Conservation (phyloP, 1,140 invertebrate species). For the Melitaea cinxia region DNA sequence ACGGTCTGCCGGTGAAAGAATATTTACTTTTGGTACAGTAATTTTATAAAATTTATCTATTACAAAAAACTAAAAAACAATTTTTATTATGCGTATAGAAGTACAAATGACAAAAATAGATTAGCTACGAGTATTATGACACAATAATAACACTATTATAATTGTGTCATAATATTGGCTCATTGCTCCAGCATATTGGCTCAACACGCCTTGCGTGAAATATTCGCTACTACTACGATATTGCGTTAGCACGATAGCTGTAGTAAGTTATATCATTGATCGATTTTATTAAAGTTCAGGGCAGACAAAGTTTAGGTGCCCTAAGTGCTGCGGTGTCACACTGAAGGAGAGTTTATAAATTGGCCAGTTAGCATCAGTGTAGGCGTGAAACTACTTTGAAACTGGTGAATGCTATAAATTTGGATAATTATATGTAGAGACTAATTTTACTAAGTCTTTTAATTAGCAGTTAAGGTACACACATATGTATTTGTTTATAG, state of each 20-base stretch:
- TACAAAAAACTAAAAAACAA: too few species aligned
- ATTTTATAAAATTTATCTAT: too few species aligned
- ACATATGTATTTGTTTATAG: background rate
- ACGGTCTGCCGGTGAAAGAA: too few species aligned
- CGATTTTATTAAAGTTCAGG: background rate
- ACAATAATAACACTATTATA: too few species aligned
- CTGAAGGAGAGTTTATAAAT: conserved; percentile 24
- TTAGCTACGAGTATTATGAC: too few species aligned
- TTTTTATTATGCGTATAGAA: too few species aligned
- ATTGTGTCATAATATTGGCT: too few species aligned
- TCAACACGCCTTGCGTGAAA: too few species aligned
- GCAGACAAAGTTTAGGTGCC: conserved; percentile 24
- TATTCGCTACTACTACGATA: background rate
- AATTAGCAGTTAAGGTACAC: background rate
- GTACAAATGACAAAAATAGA: too few species aligned
- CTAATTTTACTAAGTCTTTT: conserved; percentile 4
- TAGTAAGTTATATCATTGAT: conserved; percentile 4
- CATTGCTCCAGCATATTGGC: too few species aligned
- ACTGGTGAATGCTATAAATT: conserved; percentile 21
- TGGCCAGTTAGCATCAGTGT: conserved; percentile 23
- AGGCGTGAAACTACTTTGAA: conserved; percentile 32
- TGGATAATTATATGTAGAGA: conserved; percentile 12
- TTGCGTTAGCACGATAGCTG: background rate
- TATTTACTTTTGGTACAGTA: too few species aligned
- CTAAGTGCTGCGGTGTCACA: conserved; percentile 26